Evolutionary conservation across 2,797 vertebrate genomes (phyloP).

Genomic region (Pseudocheirus occidentalis): DNA sequence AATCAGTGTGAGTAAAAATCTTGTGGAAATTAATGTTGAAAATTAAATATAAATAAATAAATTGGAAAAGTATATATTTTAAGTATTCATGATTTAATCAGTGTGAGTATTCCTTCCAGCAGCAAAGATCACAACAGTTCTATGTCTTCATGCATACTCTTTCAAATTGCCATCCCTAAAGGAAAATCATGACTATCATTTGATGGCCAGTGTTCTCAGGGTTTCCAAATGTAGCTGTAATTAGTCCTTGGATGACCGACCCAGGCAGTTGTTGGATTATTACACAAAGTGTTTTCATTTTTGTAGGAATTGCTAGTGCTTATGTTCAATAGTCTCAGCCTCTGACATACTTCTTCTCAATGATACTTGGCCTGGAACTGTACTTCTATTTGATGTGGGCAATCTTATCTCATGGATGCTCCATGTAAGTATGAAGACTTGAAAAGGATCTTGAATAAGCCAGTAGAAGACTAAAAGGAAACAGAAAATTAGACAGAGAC

Average conservation of each 20-base stretch:
- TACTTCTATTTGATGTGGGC: neutral
- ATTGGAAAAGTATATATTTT: no score
- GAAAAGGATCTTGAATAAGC: neutral
- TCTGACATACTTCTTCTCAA: neutral
- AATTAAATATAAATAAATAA: no score
- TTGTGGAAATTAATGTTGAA: no score
- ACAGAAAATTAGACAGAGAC: neutral
- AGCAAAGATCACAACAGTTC: neutral
- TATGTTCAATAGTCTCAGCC: neutral
- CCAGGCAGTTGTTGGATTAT: neutral
- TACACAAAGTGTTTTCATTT: neutral
- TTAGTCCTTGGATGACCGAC: neutral
- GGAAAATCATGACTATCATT: neutral
- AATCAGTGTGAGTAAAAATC: no score
- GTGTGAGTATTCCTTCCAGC: neutral
- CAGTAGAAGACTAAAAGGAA: neutral
- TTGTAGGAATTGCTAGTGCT: neutral
- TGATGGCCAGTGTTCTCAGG: neutral
- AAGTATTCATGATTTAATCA: no score
- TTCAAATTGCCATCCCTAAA: neutral
- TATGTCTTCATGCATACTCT: neutral
- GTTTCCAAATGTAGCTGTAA: neutral
- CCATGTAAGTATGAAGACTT: neutral
- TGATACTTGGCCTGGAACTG: neutral
- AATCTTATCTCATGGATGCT: neutral